Evolutionary conservation across 2,888 invertebrate genomes (phyloP), one percentile per base, ranked within the genome.

Genomic region (Ophioninae sp.): DNA sequence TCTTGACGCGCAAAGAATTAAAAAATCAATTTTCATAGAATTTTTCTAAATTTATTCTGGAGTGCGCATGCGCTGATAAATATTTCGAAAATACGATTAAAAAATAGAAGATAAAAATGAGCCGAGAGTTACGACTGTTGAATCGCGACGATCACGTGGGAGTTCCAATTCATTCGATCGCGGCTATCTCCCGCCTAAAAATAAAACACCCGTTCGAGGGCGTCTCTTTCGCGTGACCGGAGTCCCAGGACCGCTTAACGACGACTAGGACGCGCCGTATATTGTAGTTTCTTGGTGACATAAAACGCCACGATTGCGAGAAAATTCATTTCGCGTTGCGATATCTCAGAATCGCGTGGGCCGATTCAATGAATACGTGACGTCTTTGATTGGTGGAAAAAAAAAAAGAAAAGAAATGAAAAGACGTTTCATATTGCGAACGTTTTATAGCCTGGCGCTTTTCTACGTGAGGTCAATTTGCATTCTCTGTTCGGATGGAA

Each of bases 301-400:
- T 68, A 68, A 68, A 68, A 68, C 23, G 10, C 23, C n/a, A 23
- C 17, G 23, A 51, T 68, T 8, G 13, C 68, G 68, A 23, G 51
- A 51, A 51, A 68, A 10, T 51, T 23, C 68, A 23, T 17, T 68
- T 6, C 22, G 20, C 51, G 44, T 44, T 20, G 44, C 51, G 68
- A 68, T 68, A 68, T 51, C 51, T 17, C 23, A 51, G 23, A 7
- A 44, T 68, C 23, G 68, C 68, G 68, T 68, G 68, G 68, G 68
- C n/a, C 9, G 23, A 68, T 23, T 17, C n/a, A 51, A 68, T 23
- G 68, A 30, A 30, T 23, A 68, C 17, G 7, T 51, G 51, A 68
- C 23, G n/a, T 23, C 23, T 68, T 30, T 30, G 68, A 68, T 51
- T 23, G 68, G 68, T 51, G 23, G 44, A 67, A 39, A 67, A 17